A percentile compares a stretch with the other conserved stretches of the same genome.
Evolutionary conservation across 2,797 vertebrate genomes (phyloP).

Genomic region (Hoplostethus atlanticus): DNA sequence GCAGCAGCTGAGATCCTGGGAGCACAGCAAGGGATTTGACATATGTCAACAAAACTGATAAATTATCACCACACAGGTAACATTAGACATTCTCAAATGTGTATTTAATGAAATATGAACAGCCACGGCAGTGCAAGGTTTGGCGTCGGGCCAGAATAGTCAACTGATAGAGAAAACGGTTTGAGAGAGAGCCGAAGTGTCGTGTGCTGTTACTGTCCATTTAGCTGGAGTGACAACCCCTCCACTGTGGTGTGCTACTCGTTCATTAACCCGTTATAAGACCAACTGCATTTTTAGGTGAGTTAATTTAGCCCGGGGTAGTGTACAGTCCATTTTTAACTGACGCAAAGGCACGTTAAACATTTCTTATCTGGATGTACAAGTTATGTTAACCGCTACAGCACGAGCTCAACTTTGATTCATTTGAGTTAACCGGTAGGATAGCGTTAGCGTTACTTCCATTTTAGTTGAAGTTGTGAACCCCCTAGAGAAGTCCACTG

Average conservation of each 20-base stretch:
- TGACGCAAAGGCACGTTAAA: not conserved
- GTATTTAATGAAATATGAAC: not conserved
- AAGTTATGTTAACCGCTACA: conserved; percentile 14
- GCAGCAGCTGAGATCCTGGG: conserved; percentile 47
- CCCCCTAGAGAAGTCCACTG: not conserved
- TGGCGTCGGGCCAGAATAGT: not conserved
- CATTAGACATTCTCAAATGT: conserved; percentile 15
- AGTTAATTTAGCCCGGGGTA: not conserved
- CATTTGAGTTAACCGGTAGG: too few species aligned
- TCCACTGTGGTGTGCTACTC: conserved; percentile 33
- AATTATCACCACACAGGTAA: conserved; percentile 73
- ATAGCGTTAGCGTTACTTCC: too few species aligned
- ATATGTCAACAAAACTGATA: conserved; percentile 77
- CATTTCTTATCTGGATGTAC: not conserved
- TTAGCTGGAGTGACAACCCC: conserved; percentile 57
- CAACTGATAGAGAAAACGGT: conserved; percentile 11
- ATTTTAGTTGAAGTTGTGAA: not conserved
- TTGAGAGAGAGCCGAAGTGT: conserved; percentile 33
- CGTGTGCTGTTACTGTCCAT: conserved; percentile 42
- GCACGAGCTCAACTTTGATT: not conserved
- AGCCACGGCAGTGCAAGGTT: not conserved
- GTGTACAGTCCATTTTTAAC: not conserved
- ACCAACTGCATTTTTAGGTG: not conserved
- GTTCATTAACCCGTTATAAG: conserved; percentile 22
- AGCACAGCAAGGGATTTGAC: conserved; percentile 68